Conservation (phyloP, 2,888 invertebrate species). For the Vandiemenella viatica region DNA sequence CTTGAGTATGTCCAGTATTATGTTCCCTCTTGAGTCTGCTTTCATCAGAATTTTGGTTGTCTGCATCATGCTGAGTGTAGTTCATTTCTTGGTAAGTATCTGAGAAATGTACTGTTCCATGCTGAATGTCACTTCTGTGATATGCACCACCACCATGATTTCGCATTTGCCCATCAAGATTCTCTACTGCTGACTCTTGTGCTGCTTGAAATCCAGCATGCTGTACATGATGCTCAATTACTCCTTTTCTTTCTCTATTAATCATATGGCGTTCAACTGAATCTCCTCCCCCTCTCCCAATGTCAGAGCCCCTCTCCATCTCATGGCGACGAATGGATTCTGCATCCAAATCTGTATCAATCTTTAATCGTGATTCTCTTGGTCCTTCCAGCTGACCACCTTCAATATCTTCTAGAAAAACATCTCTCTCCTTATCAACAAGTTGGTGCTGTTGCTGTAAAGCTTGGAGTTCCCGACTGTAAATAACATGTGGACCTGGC, state of each 20-base stretch:
- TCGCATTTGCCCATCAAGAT: no score
- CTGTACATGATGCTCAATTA: background rate
- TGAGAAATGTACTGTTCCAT: background rate
- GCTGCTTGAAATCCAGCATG: background rate
- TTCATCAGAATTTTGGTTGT: background rate
- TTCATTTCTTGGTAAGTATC: no score
- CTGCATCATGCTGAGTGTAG: background rate
- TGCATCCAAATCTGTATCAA: constrained; percentile 42
- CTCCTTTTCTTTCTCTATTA: background rate
- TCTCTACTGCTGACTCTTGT: background rate
- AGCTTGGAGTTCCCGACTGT: constrained; percentile 16
- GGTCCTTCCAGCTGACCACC: constrained; percentile 22
- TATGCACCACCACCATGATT: constrained; percentile 8
- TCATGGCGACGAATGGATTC: constrained; percentile 64
- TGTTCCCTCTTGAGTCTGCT: background rate
- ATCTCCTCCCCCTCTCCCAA: constrained; percentile 32
- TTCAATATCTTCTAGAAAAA: constrained; percentile 31
- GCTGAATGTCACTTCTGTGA: constrained; percentile 8
- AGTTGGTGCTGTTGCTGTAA: constrained; percentile 1
- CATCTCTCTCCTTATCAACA: constrained; percentile 28
- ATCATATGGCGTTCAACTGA: constrained; percentile 12
- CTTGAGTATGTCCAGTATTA: background rate
- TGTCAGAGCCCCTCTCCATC: constrained; percentile 60
- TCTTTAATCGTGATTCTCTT: constrained; percentile 14
- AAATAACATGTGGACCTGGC: constrained; percentile 24